Conservation (phyloP, 2,113 vertebrate species). For the Bolborhynchus lineola region DNA sequence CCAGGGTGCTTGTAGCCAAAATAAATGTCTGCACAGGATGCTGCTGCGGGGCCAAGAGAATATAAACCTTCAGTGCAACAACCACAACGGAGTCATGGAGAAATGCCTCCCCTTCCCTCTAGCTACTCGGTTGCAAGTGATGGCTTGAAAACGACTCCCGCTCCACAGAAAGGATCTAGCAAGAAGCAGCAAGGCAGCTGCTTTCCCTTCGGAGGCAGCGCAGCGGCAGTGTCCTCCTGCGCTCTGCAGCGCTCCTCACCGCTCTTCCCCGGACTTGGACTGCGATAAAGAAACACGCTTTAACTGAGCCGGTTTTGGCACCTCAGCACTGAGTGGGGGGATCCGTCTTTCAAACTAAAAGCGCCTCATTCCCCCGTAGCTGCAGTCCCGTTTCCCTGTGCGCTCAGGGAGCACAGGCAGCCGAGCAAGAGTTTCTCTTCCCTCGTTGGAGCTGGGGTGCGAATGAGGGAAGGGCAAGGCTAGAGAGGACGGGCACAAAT, state of each 20-base stretch:
- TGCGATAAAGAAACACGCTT: accelerated
- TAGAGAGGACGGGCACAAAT: not conserved
- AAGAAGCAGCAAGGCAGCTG: not conserved
- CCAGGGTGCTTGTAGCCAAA: not conserved
- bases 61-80: not conserved
- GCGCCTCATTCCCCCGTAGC: not conserved
- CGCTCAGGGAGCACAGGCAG: not conserved
- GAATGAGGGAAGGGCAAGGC: not conserved
- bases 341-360: not conserved
- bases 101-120: not conserved
- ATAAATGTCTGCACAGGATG: slow-evolving; percentile 39
- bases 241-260: not conserved
- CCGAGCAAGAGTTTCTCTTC: not conserved
- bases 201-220: not conserved
- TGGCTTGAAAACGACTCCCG: not conserved
- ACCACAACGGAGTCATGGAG: not conserved
- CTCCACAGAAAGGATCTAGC: not conserved
- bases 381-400: not conserved
- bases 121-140: not conserved
- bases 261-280: not conserved
- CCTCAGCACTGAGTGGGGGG: accelerated
- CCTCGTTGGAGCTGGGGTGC: accelerated
- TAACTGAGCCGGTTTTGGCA: not conserved
- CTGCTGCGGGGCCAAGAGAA: not conserved
- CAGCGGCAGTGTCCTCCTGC: not conserved